Base-by-base conservation (phyloP, 2,113 vertebrate species). In the Acrocephalus arundinaceus region DNA sequence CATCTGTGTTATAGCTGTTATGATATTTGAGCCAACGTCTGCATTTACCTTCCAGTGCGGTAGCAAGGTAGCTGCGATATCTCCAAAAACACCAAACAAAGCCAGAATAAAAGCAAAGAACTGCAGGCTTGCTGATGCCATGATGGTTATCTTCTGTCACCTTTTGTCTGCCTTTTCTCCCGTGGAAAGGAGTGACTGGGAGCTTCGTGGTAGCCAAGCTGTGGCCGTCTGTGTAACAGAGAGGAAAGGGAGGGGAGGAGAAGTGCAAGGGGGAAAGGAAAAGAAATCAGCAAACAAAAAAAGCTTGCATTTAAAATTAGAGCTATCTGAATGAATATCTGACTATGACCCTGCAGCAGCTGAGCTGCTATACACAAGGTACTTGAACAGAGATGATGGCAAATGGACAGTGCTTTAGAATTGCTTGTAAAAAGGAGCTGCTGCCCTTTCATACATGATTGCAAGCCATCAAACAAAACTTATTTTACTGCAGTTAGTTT, bases 31-130 rank as follows among this genome's bases (percentile, higher is more conserved):
- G 94, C 99, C 99, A 78, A 97, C 94, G 2, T 99, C 98, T 46
- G 98, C 98, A 3, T 98, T 99, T 94, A 99, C 99, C 96, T 99
- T 99, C 99, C 99, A 99, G 97, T 98, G 99, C 63, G 99, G 99
- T 94, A 99, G 96, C 97, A 99, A 73, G 2, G 99, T 99, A 92
- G 99, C 99, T 24, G 98, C 97, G 75, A 98, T 99, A 73, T 98
- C 97, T 7, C 99, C 99, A 80, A 98, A 98, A 91, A 96, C 97
- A 66, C 99, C 99, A 61, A 98, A 91, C 75, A 99, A 95, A 20
- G 99, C 99, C 92, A 99, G 94, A 90, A 98, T 97, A 66, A 99
- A 99, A 96, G 98, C 99, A 61, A 99, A 98, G 94, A 99, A 99
- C 98, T 99, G 99, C 97, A 99, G 98, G 65, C 98, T 98, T 7